Conservation (phyloP, 2,797 vertebrate genomes). For the Sebastes wilsoni region DNA sequence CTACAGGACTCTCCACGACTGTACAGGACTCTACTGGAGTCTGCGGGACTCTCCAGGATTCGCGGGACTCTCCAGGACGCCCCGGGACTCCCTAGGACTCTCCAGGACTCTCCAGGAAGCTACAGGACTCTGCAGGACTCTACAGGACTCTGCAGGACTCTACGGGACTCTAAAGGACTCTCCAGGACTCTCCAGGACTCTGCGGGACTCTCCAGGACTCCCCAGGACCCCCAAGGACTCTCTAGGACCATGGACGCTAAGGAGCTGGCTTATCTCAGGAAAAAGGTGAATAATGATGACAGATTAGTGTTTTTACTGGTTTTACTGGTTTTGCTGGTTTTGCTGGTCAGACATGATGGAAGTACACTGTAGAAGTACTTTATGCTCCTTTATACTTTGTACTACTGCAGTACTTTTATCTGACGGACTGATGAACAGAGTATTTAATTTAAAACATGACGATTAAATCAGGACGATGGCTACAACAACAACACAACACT, state of each 20-base stretch:
- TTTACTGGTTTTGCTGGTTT: neutral
- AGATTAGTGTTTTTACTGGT: neutral
- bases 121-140: neutral
- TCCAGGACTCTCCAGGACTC: constrained; percentile 19
- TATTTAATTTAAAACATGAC: neutral
- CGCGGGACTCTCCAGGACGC: neutral
- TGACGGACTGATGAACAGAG: too few relatives aligned
- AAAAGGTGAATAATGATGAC: constrained; percentile 61
- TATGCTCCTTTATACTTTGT: neutral
- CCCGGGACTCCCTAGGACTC: neutral
- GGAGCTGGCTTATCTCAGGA: constrained; percentile 61
- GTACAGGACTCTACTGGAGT: neutral
- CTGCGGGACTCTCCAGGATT: neutral
- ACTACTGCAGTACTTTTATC: neutral
- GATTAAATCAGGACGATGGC: neutral
- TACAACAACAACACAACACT: neutral
- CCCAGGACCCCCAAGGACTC: neutral
- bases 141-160: constrained; percentile 18
- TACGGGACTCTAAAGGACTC: constrained; percentile 15
- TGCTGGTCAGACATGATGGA: neutral
- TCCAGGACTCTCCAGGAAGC: neutral
- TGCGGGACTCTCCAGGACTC: constrained; percentile 18
- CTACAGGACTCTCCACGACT: neutral
- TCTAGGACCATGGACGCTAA: constrained; percentile 71
- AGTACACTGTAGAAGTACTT: neutral